Conservation (phyloP, 2,888 invertebrate species). For the Nomada lathburiana region DNA sequence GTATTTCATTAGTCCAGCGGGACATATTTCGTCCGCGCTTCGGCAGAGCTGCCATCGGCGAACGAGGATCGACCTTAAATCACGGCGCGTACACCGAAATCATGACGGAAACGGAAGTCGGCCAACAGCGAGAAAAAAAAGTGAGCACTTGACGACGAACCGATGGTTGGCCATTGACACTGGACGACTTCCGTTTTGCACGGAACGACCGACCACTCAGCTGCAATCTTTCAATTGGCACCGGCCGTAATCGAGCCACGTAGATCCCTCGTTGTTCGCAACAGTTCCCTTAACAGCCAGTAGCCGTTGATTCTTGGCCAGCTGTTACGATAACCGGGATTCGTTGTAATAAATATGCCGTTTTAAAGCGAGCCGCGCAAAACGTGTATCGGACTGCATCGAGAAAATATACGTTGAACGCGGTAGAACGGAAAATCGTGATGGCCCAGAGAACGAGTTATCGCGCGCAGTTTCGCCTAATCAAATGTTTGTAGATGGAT, state of each 20-base stretch:
- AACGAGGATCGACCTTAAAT: constrained; percentile 9
- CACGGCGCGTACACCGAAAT: background rate
- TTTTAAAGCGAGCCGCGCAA: background rate
- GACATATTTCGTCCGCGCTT: background rate
- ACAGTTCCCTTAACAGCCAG: constrained; percentile 53
- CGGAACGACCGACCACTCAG: constrained; percentile 58
- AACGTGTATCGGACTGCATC: background rate
- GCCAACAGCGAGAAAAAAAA: constrained; percentile 9
- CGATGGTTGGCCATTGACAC: constrained; percentile 65
- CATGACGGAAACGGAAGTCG: constrained; percentile 35
- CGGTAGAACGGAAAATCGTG: background rate
- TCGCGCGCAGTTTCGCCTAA: background rate
- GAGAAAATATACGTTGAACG: background rate
- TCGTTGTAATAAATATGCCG: constrained; percentile 10
- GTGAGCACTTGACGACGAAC: constrained; percentile 17
- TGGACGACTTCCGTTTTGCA: constrained; percentile 62
- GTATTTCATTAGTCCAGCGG: constrained; percentile 6
- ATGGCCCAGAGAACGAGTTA: no score
- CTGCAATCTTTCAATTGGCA: constrained; percentile 69
- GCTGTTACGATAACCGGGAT: constrained; percentile 33
- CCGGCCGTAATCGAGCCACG: constrained; percentile 53
- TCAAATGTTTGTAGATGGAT: background rate
- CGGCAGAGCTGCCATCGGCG: background rate
- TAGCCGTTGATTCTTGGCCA: constrained; percentile 57
- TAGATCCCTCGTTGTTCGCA: constrained; percentile 47